phyloP scores from a whole-genome alignment of 1,140 invertebrate genomes.

The Heterodera carotae region DNA sequence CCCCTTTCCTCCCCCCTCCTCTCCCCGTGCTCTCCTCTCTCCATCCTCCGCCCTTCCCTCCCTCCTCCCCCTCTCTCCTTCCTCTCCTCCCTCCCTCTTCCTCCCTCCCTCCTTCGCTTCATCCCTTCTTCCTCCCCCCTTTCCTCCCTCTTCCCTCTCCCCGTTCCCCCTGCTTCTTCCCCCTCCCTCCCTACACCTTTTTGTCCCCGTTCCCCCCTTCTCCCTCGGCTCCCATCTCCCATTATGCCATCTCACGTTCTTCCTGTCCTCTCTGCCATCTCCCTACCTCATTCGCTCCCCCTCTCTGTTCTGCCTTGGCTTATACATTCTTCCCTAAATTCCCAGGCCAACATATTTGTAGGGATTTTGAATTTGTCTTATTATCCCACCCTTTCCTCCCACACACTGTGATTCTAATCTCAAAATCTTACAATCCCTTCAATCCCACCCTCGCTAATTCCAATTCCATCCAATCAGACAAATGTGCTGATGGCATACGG shows the following conservation, averaged over 20 bases:
- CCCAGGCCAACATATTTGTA: neutral
- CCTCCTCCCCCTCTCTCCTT: no score
- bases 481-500: neutral
- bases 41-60: no score
- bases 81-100: no score
- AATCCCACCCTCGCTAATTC: neutral
- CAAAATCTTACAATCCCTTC: neutral
- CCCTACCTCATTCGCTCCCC: neutral
- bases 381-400: neutral
- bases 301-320: neutral
- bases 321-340: neutral
- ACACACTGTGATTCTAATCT: neutral
- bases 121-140: no score
- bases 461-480: neutral
- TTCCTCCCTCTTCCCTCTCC: no score
- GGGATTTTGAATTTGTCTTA: neutral
- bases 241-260: no score
- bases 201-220: neutral
- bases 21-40: neutral
- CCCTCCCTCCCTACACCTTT: no score
- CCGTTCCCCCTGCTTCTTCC: neutral
- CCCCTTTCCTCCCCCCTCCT: no score
- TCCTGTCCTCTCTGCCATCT: no score
- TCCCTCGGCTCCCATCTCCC: no score
- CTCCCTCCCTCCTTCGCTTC: neutral